A percentile compares a stretch with the other conserved stretches of the same genome.
Evolutionary conservation across 1,140 invertebrate genomes (phyloP).

Genomic region (Heterodera carotae): DNA sequence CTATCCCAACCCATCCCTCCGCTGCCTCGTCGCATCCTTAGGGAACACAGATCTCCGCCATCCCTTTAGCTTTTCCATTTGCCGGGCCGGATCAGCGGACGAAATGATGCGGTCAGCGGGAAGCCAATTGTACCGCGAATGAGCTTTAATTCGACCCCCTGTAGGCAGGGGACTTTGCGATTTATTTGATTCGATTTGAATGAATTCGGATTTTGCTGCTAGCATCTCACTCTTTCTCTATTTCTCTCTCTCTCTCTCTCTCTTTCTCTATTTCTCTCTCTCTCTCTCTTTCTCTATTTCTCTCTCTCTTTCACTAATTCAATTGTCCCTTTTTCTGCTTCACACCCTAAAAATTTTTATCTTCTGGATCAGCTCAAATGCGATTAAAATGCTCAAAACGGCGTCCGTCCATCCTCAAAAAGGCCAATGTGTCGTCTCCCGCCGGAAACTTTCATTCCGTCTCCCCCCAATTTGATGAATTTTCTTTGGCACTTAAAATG

Average conservation of each 20-base stretch:
- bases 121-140: background rate
- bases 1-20: background rate
- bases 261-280: no score
- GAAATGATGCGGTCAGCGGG: background rate
- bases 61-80: background rate
- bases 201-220: no score
- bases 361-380: background rate
- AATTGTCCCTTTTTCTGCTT: no score
- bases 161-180: no score
- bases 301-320: no score
- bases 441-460: background rate
- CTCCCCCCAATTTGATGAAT: background rate
- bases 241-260: no score
- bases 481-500: conserved; percentile 12
- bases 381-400: background rate
- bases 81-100: background rate
- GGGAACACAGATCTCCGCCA: no score
- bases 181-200: no score
- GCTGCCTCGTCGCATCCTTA: no score
- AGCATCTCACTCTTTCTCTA: no score
- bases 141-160: background rate
- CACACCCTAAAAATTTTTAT: no score
- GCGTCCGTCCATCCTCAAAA: background rate
- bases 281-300: no score
- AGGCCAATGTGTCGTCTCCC: background rate